Conservation (phyloP, 2,797 vertebrate genomes). For the Peromyscus attwateri region DNA sequence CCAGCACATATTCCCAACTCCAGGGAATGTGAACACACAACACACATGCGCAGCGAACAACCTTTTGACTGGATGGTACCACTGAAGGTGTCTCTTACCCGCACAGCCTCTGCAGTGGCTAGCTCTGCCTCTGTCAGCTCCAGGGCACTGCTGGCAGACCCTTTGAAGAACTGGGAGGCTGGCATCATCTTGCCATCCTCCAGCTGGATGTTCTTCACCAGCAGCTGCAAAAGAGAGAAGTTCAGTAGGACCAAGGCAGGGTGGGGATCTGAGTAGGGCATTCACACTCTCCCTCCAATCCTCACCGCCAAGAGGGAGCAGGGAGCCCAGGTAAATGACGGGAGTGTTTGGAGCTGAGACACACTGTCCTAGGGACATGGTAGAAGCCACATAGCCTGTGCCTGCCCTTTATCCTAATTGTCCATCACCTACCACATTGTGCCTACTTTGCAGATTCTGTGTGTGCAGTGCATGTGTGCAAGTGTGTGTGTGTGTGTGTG, state of each 20-base stretch:
- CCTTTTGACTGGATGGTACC: neutral
- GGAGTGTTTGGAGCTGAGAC: neutral
- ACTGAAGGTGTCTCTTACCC: slow-evolving; percentile 83
- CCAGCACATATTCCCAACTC: neutral
- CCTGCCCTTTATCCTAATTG: neutral
- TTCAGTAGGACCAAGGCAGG: neutral
- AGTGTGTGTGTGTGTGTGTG: neutral
- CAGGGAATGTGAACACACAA: neutral
- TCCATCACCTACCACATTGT: neutral
- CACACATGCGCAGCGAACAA: rapidly evolving
- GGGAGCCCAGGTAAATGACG: neutral
- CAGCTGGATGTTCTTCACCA: slow-evolving; percentile 93
- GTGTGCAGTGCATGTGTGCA: neutral
- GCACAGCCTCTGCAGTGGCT: slow-evolving; percentile 89
- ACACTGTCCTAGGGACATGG: neutral
- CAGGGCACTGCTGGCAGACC: slow-evolving; percentile 86
- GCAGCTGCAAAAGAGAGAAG: slow-evolving; percentile 85
- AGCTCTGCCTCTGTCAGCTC: slow-evolving; percentile 92
- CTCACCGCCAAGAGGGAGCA: neutral
- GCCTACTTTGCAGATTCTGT: neutral
- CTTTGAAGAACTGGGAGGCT: slow-evolving; percentile 91
- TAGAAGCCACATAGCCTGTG: neutral
- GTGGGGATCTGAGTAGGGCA: neutral
- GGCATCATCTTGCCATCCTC: slow-evolving; percentile 94
- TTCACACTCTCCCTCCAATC: neutral